Percentiles rank a stretch among this genome's conserved stretches.
Evolutionary conservation across 2,113 vertebrate genomes (phyloP).

Genomic region (Myrmophylax atrothorax): DNA sequence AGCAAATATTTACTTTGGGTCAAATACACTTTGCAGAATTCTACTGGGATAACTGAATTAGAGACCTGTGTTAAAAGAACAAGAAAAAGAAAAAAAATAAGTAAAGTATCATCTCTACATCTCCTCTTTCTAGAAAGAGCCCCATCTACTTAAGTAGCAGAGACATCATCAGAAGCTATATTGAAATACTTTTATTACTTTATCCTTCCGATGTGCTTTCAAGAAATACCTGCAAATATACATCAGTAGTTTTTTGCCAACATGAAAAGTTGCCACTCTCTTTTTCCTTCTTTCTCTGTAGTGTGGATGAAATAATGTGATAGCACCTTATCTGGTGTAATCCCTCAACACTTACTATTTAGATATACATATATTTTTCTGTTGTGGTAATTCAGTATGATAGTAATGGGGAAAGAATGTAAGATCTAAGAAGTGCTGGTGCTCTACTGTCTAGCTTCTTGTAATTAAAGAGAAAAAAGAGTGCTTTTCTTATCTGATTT

Average conservation of each 20-base stretch:
- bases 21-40: neutral
- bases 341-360: neutral
- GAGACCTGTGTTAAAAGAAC: neutral
- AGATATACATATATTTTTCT: neutral
- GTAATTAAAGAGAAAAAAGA: neutral
- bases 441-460: neutral
- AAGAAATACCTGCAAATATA: neutral
- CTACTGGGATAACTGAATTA: neutral
- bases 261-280: neutral
- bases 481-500: neutral
- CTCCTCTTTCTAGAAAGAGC: neutral
- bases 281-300: neutral
- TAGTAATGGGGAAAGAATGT: neutral
- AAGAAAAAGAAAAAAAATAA: neutral
- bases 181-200: neutral
- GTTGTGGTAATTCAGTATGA: neutral
- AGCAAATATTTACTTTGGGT: neutral
- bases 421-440: neutral
- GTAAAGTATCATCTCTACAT: neutral
- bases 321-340: neutral
- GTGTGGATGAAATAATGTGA: neutral
- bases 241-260: neutral
- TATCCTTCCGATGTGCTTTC: neutral
- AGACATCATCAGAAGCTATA: neutral
- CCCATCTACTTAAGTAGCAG: neutral